Evolutionary conservation across 2,888 invertebrate species (phyloP).

Genomic region (Torymus tubicola): DNA sequence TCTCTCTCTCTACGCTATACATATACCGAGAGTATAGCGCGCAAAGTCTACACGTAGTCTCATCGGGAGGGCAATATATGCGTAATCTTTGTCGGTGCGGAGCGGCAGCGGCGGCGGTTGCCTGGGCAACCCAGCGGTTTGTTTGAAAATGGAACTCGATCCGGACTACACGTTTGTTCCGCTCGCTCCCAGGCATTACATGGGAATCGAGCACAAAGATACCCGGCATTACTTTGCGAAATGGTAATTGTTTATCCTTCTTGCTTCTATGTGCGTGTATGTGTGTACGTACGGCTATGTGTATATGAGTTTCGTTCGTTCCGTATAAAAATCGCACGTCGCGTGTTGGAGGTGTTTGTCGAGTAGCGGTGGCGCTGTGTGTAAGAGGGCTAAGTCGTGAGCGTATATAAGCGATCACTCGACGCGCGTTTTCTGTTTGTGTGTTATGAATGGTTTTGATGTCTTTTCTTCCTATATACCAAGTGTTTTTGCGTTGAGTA

Average conservation of each 20-base stretch:
- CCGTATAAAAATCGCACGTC: neutral
- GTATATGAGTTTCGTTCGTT: neutral
- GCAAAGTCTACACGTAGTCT: constrained; percentile 28
- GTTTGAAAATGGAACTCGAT: constrained; percentile 71
- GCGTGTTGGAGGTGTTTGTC: neutral
- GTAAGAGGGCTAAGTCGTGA: no score
- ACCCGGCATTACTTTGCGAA: constrained; percentile 70
- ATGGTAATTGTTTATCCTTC: constrained; percentile 67
- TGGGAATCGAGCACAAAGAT: constrained; percentile 65
- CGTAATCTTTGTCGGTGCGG: constrained; percentile 41
- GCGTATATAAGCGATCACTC: no score
- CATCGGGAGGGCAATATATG: constrained; percentile 36
- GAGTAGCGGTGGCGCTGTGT: no score
- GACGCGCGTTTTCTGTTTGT: no score
- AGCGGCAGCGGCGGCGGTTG: constrained; percentile 31
- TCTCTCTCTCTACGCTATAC: no score
- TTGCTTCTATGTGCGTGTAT: neutral
- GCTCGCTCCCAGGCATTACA: constrained; percentile 67
- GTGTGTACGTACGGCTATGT: neutral
- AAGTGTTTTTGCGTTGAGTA: no score
- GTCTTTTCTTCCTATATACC: no score
- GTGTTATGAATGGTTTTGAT: no score
- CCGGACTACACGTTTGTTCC: constrained; percentile 73
- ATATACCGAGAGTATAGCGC: no score
- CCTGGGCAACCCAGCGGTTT: constrained; percentile 46